These are phyloP conservation scores for Labeo rohita DNA, from an alignment of 2,113 vertebrate genomes.

Conservation along the genomic window DNA sequence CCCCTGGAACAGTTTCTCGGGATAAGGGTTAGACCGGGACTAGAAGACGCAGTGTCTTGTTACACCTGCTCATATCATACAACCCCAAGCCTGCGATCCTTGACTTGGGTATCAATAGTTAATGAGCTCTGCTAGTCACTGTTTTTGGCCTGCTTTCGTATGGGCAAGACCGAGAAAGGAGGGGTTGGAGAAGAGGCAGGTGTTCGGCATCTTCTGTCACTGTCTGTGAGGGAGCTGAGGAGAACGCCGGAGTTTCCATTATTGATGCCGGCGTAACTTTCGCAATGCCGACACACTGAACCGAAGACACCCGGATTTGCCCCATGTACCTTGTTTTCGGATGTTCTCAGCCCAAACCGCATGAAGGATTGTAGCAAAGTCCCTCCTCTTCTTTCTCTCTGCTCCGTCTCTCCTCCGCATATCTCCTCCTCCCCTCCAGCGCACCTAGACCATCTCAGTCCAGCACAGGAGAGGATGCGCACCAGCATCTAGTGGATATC, in stretches of 20 bases:
- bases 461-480: constrained; percentile 64
- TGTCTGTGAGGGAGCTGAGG: not conserved
- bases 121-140: constrained; percentile 55
- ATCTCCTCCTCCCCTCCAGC: constrained; percentile 51
- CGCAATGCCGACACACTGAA: constrained; percentile 16
- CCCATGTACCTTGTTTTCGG: not conserved
- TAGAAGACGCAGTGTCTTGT: constrained; percentile 60
- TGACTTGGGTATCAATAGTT: constrained; percentile 70
- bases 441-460: constrained; percentile 37
- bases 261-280: not conserved
- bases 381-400: constrained; percentile 44
- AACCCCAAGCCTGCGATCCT: constrained; percentile 52
- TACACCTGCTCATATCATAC: constrained; percentile 65
- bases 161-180: not conserved
- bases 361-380: constrained; percentile 39
- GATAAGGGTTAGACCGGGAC: constrained; percentile 44
- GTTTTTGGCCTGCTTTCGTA: constrained; percentile 37
- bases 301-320: not conserved
- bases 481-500: constrained; percentile 65
- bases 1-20: constrained; percentile 37
- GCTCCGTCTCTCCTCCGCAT: constrained; percentile 21
- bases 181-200: constrained; percentile 22
- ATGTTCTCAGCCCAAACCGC: constrained; percentile 4
- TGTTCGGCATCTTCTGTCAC: constrained; percentile 2
- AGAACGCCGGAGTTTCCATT: constrained; percentile 1